A percentile compares a stretch with the other conserved stretches of the same genome.
phyloP scores from a whole-genome alignment of 2,888 invertebrate species.

The Muscina levida region DNA sequence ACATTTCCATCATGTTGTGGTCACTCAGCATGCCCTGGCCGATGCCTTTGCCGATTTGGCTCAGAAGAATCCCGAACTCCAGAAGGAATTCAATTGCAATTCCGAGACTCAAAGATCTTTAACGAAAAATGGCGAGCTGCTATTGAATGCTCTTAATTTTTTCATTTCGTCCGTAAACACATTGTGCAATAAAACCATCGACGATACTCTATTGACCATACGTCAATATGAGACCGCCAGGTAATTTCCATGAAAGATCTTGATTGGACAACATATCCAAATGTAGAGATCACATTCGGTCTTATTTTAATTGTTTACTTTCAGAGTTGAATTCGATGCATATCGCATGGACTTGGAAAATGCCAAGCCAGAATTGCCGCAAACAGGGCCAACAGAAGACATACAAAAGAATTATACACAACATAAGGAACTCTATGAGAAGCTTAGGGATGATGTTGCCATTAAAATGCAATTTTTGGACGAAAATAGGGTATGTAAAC shows the following conservation, averaged over 20 bases:
- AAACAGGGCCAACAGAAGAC: slow-evolving; percentile 86
- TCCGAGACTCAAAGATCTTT: slow-evolving; percentile 97
- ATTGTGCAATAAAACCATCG: slow-evolving; percentile 98
- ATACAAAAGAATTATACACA: slow-evolving; percentile 90
- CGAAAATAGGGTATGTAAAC: slow-evolving; percentile 92
- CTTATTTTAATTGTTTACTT: neutral
- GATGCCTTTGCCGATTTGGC: slow-evolving; percentile 97
- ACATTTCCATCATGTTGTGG: slow-evolving; percentile 93
- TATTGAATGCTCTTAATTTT: slow-evolving; percentile 95
- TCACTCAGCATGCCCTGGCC: slow-evolving; percentile 92
- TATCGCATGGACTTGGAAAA: slow-evolving; percentile 96
- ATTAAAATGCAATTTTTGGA: slow-evolving; percentile 98
- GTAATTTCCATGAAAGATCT: too few species aligned
- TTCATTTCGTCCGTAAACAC: slow-evolving; percentile 98
- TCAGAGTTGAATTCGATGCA: slow-evolving; percentile 97
- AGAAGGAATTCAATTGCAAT: slow-evolving; percentile 96
- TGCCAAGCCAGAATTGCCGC: slow-evolving; percentile 82
- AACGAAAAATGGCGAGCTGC: slow-evolving; percentile 94
- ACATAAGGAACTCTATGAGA: slow-evolving; percentile 95
- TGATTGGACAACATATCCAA: too few species aligned
- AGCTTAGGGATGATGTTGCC: slow-evolving; percentile 94
- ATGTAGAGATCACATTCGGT: too few species aligned
- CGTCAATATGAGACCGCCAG: slow-evolving; percentile 84
- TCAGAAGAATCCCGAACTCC: slow-evolving; percentile 96
- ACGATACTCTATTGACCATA: slow-evolving; percentile 89